These are phyloP conservation scores for Drosophila sordidula DNA, from an alignment of 2,888 invertebrate genomes.

Conservation along the genomic window DNA sequence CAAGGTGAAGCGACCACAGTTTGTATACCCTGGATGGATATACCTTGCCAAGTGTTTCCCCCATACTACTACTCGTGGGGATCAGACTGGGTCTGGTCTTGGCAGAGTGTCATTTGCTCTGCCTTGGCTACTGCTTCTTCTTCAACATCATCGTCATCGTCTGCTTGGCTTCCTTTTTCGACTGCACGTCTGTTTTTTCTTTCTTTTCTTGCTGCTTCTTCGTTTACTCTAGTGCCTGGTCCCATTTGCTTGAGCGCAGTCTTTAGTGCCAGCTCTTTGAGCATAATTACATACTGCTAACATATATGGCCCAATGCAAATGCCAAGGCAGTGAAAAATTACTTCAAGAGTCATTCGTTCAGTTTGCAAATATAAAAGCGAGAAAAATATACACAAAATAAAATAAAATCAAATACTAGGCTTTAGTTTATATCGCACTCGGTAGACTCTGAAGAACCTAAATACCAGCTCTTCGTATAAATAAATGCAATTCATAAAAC, in stretches of 20 bases:
- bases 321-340: conserved; percentile 55
- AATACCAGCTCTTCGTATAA: not conserved
- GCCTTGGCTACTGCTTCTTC: conserved; percentile 19
- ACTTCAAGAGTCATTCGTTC: conserved; percentile 40
- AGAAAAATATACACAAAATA: conserved; percentile 15
- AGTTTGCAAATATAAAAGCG: conserved; percentile 32
- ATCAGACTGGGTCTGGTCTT: conserved; percentile 21
- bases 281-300: conserved; percentile 65
- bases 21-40: conserved; percentile 21
- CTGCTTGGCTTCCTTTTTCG: conserved; percentile 53
- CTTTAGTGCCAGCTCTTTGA: conserved; percentile 48
- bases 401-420: conserved; percentile 5
- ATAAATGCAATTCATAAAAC: not conserved
- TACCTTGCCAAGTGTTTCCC: conserved; percentile 17
- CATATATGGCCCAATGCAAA: conserved; percentile 42
- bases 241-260: conserved; percentile 70
- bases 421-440: conserved; percentile 33
- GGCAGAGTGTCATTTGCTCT: conserved; percentile 54
- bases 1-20: conserved; percentile 72
- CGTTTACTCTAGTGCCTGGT: conserved; percentile 35
- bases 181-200: conserved; percentile 2
- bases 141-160: conserved; percentile 35
- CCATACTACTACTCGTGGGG: conserved; percentile 11
- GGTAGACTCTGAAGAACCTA: conserved; percentile 15
- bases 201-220: conserved; percentile 15